phyloP scores from a whole-genome alignment of 2,797 vertebrate species.

The Glyptemys insculpta region DNA sequence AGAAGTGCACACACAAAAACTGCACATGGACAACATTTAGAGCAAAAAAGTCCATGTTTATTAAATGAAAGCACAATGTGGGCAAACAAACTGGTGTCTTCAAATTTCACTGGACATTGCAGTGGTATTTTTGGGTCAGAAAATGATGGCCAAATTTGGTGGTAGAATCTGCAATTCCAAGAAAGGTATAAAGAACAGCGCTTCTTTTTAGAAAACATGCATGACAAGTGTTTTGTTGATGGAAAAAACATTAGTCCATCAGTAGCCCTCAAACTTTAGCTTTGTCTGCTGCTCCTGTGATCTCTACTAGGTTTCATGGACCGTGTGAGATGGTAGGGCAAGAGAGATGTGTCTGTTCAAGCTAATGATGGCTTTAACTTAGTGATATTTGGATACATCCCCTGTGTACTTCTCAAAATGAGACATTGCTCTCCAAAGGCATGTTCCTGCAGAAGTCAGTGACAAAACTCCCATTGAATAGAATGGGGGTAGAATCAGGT shows the following conservation, averaged over 20 bases:
- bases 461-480: not conserved
- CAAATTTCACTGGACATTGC: not conserved
- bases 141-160: constrained; percentile 11
- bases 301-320: fast-evolving
- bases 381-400: not conserved
- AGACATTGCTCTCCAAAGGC: fast-evolving
- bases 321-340: fast-evolving
- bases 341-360: not conserved
- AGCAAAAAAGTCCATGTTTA: not conserved
- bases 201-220: not conserved
- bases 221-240: fast-evolving
- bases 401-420: fast-evolving
- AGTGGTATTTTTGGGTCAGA: not conserved
- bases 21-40: not conserved
- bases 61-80: constrained; percentile 50
- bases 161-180: constrained; percentile 51
- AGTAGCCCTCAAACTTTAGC: fast-evolving
- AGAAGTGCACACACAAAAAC: not conserved
- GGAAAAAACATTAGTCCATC: fast-evolving
- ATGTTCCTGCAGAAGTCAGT: not conserved
- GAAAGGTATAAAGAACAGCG: not conserved
- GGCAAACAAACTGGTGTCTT: constrained; percentile 63
- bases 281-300: fast-evolving
- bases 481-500: not conserved
- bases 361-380: fast-evolving